phyloP scores from a whole-genome alignment of 1,140 invertebrate genomes.

The Diuraphis noxia region DNA sequence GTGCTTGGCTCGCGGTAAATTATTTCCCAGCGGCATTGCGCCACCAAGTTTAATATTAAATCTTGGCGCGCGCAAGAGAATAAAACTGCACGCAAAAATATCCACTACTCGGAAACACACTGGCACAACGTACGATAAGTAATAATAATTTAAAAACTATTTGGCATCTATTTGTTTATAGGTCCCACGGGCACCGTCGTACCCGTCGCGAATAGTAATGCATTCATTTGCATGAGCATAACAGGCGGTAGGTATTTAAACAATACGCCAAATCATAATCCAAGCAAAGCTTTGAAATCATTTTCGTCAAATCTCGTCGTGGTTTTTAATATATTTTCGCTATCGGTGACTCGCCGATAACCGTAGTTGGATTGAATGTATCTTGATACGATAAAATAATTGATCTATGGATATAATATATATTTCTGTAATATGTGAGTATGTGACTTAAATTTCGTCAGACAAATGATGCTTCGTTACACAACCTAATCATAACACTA shows the following conservation, averaged over 20 bases:
- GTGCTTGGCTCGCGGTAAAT: neutral
- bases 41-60: neutral
- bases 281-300: neutral
- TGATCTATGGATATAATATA: too few relatives aligned
- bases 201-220: slow-evolving; percentile 15
- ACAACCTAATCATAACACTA: neutral
- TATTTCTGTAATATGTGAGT: too few relatives aligned
- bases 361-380: too few relatives aligned
- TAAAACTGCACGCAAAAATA: neutral
- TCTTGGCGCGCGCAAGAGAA: neutral
- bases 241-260: neutral
- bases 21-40: neutral
- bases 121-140: neutral
- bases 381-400: neutral
- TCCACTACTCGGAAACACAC: neutral
- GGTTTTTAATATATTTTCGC: neutral
- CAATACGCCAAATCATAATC: neutral
- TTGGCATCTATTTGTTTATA: slow-evolving; percentile 50
- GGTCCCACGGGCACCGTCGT: slow-evolving; percentile 34
- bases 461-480: neutral
- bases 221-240: neutral
- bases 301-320: neutral
- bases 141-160: slow-evolving; percentile 39
- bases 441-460: neutral
- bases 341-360: neutral